A percentile compares a stretch with the other conserved stretches of the same genome.
These are phyloP conservation scores for Parotocinclus haroldoi DNA, from an alignment of 2,797 vertebrate genomes.

Conservation along the genomic window DNA sequence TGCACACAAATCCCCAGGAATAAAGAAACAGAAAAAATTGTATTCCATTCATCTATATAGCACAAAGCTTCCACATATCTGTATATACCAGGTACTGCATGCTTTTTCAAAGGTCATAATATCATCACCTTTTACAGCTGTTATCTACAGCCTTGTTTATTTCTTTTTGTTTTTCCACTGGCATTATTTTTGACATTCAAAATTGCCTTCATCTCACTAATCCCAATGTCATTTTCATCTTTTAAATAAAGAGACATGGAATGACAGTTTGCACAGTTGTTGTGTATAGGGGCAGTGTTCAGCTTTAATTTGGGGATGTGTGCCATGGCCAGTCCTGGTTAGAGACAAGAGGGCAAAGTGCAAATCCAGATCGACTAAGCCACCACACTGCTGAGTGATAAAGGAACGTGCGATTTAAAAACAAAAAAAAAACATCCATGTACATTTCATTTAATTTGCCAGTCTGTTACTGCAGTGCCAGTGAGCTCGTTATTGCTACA, in stretches of 20 bases:
- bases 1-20: conserved; percentile 7
- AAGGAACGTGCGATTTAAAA: too few species aligned
- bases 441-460: too few species aligned
- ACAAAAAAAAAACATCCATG: too few species aligned
- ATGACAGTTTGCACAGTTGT: neutral
- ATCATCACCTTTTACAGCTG: conserved; percentile 41
- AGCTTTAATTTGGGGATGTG: conserved; percentile 13
- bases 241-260: neutral
- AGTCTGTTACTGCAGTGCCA: too few species aligned
- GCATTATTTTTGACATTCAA: neutral
- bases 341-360: conserved; percentile 3
- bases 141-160: neutral
- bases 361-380: neutral
- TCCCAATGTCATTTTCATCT: too few species aligned
- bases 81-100: conserved; percentile 23
- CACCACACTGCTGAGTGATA: conserved; percentile 3
- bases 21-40: conserved; percentile 43
- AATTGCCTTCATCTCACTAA: too few species aligned
- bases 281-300: neutral
- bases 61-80: conserved; percentile 18
- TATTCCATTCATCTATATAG: conserved; percentile 29
- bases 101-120: conserved; percentile 37
- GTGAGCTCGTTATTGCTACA: too few species aligned
- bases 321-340: conserved; percentile 26
- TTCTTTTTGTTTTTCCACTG: neutral